These are phyloP conservation scores for Tachina fera DNA, from an alignment of 2,888 invertebrate genomes.

Conservation along the genomic window DNA sequence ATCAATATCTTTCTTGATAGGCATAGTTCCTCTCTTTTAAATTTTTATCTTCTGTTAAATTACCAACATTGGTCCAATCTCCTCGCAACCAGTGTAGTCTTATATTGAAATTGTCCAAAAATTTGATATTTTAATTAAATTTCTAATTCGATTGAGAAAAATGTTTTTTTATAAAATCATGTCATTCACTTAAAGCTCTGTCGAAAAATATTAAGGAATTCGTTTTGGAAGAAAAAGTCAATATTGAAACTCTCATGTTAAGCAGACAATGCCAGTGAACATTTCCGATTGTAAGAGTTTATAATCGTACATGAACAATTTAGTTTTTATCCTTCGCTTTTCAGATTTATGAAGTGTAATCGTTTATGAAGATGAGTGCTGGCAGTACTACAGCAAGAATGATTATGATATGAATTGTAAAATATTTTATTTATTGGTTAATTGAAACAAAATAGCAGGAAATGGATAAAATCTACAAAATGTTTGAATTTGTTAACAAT, in stretches of 20 bases:
- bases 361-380: conserved; percentile 53
- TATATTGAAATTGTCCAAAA: too few relatives aligned
- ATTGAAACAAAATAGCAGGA: conserved; percentile 26
- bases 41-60: too few relatives aligned
- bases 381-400: not conserved
- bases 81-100: too few relatives aligned
- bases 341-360: conserved; percentile 69
- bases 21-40: too few relatives aligned
- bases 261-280: conserved; percentile 57
- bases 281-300: conserved; percentile 67
- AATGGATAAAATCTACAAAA: conserved; percentile 30
- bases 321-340: conserved; percentile 65
- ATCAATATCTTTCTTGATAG: too few relatives aligned
- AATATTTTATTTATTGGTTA: conserved; percentile 55
- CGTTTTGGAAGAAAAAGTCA: conserved; percentile 13
- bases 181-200: conserved; percentile 33
- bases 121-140: not conserved
- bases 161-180: not conserved
- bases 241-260: conserved; percentile 43
- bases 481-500: conserved; percentile 38
- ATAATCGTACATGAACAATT: conserved; percentile 69
- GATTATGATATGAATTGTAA: conserved; percentile 41
- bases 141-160: not conserved
- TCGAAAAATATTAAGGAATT: conserved; percentile 17
- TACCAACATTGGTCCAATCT: too few relatives aligned